Evolutionary conservation across 2,888 invertebrate genomes (phyloP).

Genomic region (Nemotelus pantherinus): DNA sequence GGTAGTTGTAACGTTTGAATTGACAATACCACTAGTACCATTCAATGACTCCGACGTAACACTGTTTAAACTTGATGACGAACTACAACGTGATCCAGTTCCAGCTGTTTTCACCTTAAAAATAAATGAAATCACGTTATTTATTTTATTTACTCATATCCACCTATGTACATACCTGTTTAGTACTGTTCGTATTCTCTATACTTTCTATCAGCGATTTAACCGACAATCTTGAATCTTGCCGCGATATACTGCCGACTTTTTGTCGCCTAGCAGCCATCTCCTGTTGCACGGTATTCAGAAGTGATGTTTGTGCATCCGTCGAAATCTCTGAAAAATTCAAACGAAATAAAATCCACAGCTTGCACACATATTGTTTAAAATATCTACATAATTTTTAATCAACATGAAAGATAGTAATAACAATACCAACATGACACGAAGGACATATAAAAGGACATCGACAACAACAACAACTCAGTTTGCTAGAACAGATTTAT

Average conservation of each 20-base stretch:
- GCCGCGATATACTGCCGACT: constrained; percentile 65
- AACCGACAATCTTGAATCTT: constrained; percentile 84
- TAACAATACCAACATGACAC: not conserved
- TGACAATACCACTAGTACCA: constrained; percentile 36
- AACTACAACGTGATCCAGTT: constrained; percentile 72
- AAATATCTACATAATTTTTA: not conserved
- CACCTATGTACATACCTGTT: constrained; percentile 67
- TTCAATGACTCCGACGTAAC: constrained; percentile 64
- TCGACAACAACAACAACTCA: not conserved
- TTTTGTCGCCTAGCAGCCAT: constrained; percentile 69
- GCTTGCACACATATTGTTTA: no score
- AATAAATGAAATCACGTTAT: constrained; percentile 23
- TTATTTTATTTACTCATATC: not conserved
- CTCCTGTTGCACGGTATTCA: constrained; percentile 69
- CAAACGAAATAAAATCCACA: not conserved
- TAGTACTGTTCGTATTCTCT: constrained; percentile 77
- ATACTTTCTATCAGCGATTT: constrained; percentile 92
- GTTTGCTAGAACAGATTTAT: not conserved
- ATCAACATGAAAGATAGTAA: constrained; percentile 10
- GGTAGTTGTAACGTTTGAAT: constrained; percentile 48
- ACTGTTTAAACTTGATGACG: constrained; percentile 71
- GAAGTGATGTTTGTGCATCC: constrained; percentile 67
- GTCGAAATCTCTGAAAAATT: constrained; percentile 50
- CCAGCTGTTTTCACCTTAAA: constrained; percentile 53
- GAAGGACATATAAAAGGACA: constrained; percentile 13